These are phyloP conservation scores for Mus minutoides DNA, from an alignment of 2,797 vertebrate species.

Conservation along the genomic window DNA sequence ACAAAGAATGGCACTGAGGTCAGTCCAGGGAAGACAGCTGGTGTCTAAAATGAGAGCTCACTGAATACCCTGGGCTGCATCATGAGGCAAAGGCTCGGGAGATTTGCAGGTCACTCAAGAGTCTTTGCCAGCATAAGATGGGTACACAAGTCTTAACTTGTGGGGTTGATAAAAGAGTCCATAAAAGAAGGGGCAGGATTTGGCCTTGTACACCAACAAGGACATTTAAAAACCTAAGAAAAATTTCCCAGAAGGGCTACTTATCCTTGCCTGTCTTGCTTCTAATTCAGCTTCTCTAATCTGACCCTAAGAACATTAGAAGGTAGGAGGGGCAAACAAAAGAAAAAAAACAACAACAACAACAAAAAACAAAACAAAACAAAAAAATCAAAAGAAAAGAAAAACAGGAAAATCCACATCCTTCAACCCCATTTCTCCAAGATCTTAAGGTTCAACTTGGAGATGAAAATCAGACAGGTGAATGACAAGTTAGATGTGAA, in stretches of 20 bases:
- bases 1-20: background rate
- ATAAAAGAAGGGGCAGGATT: background rate
- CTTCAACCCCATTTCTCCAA: background rate
- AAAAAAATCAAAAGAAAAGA: background rate
- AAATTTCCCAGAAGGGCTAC: background rate
- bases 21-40: background rate
- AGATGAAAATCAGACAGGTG: background rate
- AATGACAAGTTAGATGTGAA: background rate
- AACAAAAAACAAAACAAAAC: background rate
- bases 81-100: background rate
- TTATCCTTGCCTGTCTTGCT: background rate
- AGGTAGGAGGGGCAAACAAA: background rate
- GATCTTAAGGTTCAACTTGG: background rate
- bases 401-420: background rate
- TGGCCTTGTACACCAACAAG: background rate
- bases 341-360: background rate
- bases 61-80: background rate
- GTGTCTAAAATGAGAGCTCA: background rate
- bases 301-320: background rate
- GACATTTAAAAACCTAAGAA: background rate
- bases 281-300: background rate
- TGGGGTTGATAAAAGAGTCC: background rate
- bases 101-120: no score
- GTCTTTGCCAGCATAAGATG: background rate
- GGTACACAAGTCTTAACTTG: background rate